A percentile compares a stretch with the other conserved stretches of the same genome.
Evolutionary conservation across 2,888 invertebrate species (phyloP).

Genomic region (Melanostoma mellinum): DNA sequence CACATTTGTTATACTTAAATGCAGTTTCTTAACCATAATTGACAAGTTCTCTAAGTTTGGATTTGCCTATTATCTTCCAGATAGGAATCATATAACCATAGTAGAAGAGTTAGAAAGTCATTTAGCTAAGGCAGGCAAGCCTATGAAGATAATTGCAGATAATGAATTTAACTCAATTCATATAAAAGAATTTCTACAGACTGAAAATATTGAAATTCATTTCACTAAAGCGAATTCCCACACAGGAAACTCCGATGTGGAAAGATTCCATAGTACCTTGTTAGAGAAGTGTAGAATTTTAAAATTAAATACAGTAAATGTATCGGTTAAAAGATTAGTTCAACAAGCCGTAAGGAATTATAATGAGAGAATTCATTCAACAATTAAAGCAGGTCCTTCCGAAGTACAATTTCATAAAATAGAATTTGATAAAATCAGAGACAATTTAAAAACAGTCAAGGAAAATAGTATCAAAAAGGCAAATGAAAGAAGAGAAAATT

Average conservation of each 20-base stretch:
- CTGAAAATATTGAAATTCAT: slow-evolving; percentile 11
- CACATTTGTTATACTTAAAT: neutral
- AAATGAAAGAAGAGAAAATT: slow-evolving; percentile 30
- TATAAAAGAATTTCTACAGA: neutral
- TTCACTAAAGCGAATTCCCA: slow-evolving; percentile 17
- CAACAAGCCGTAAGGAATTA: slow-evolving; percentile 28
- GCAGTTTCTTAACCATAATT: slow-evolving; percentile 16
- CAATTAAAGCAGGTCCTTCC: too few species aligned
- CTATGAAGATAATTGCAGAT: neutral
- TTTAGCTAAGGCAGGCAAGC: neutral
- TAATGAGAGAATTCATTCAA: slow-evolving; percentile 43
- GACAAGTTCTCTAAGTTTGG: slow-evolving; percentile 28
- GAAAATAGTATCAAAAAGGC: too few species aligned
- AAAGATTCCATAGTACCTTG: neutral
- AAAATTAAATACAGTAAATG: slow-evolving; percentile 25
- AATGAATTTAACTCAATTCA: neutral
- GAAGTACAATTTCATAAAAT: slow-evolving; percentile 38
- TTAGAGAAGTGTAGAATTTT: slow-evolving; percentile 2
- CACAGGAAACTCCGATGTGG: slow-evolving; percentile 13
- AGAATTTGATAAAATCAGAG: slow-evolving; percentile 32
- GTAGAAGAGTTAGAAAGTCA: slow-evolving; percentile 1
- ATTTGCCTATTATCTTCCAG: slow-evolving; percentile 15
- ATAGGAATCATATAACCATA: slow-evolving; percentile 19
- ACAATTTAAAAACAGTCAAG: too few species aligned
- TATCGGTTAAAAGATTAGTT: slow-evolving; percentile 30